A percentile compares a stretch with the other conserved stretches of the same genome.
These are phyloP conservation scores for Pachymerium ferrugineum DNA, from an alignment of 2,888 invertebrate species.

Conservation along the genomic window DNA sequence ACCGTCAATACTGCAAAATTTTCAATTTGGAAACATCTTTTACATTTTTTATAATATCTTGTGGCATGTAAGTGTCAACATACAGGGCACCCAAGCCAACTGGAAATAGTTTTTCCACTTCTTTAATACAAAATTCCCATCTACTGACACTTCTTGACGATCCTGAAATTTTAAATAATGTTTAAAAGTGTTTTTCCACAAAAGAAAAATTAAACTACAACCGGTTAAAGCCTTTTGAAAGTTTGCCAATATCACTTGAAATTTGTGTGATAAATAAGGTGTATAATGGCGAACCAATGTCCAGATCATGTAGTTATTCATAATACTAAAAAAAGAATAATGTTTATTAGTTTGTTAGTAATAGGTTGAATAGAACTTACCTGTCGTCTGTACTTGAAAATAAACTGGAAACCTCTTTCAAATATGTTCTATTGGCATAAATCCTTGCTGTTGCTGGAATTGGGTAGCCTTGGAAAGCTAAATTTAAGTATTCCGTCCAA, in stretches of 20 bases:
- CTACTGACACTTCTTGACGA: background rate
- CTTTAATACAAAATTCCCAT: background rate
- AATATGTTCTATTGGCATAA: background rate
- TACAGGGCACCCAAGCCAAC: background rate
- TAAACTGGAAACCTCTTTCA: background rate
- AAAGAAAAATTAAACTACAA: too few species aligned
- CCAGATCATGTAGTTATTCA: slow-evolving; percentile 8
- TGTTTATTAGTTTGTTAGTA: background rate
- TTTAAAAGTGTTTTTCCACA: too few species aligned
- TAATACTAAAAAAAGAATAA: background rate
- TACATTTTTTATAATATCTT: background rate
- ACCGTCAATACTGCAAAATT: background rate
- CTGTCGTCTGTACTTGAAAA: background rate
- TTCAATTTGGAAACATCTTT: background rate
- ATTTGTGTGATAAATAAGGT: background rate
- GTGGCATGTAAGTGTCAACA: background rate
- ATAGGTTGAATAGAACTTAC: background rate
- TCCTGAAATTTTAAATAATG: too few species aligned
- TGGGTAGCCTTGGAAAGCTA: background rate
- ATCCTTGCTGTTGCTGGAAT: background rate
- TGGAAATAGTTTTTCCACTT: slow-evolving; percentile 7
- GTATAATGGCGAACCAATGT: background rate
- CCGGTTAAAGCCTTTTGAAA: background rate
- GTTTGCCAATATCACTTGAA: background rate
- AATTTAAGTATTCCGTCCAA: background rate